Evolutionary conservation across 2,113 vertebrate species (phyloP).

Genomic region (Pomatorhinus ruficollis): DNA sequence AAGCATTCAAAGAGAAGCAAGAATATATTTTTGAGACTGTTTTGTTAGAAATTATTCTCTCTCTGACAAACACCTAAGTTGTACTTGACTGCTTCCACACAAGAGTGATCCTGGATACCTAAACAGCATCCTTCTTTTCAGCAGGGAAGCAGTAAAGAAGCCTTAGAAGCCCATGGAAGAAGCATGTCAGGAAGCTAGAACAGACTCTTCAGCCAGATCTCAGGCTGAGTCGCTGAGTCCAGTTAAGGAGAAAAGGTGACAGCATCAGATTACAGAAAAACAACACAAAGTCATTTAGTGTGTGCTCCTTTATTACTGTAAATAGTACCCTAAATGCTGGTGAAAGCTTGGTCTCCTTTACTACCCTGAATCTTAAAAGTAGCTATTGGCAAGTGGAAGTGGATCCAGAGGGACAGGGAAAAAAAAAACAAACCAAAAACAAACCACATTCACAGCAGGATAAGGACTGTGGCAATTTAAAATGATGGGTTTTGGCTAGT

Average conservation of each 20-base stretch:
- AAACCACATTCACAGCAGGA: conserved; percentile 34
- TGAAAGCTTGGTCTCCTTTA: conserved; percentile 22
- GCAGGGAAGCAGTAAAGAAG: not conserved
- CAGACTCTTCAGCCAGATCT: not conserved
- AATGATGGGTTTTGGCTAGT: conserved; percentile 55
- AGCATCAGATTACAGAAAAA: conserved; percentile 6
- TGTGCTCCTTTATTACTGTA: not conserved
- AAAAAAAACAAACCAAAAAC: not conserved
- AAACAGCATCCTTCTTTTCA: not conserved
- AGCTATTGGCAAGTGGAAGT: conserved; percentile 46
- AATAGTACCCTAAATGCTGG: not conserved
- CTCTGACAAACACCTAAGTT: not conserved
- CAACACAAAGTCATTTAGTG: not conserved
- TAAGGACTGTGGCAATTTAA: conserved; percentile 68
- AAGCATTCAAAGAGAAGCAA: not conserved
- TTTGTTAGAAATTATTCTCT: not conserved
- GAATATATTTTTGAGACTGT: not conserved
- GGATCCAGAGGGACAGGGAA: not conserved
- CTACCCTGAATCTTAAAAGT: conserved; percentile 48
- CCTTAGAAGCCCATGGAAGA: not conserved
- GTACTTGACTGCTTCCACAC: not conserved
- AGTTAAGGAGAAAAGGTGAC: not conserved
- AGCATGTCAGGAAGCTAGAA: not conserved
- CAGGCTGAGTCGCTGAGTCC: not conserved
- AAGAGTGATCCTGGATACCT: not conserved